Base-by-base conservation (phyloP, 2,888 invertebrate genomes). In the Ernsta delagoae region DNA sequence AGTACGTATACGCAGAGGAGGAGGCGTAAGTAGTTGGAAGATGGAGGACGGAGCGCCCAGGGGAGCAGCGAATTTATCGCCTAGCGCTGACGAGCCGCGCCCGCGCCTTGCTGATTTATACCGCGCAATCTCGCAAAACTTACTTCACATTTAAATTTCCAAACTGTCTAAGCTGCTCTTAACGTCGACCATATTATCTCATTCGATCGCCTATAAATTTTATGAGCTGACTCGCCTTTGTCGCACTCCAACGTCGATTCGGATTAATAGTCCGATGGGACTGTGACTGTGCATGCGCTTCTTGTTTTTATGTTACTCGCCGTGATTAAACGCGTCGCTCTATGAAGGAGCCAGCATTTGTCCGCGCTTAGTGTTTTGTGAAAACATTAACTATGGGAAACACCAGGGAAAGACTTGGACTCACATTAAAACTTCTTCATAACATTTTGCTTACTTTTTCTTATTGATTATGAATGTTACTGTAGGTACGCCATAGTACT, bases 141-240 rank as follows among this genome's bases (percentile, higher is more conserved):
- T 93, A 92, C 93, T 93, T 93, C 93, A 92, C 93, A 93, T 93
- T 93, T 93, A 93, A 93, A 93, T 93, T 93, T 93, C 82, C 92
- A 85, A 93, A 93, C 93, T 93, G 93, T 93, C 93, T 93, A 93
- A 93, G 92, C 92, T 90, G 88, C 86, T 90, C 91, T 92, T 92
- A 91, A 92, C 89, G 90, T 89, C 90, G 87, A 90, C 92, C 90
- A 93, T 93, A 92, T 92, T 92, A 93, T 93, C 93, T 93, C 90
- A 90, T 92, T 91, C 93, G 89, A 93, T 93, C 93, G 92, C 87
- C 93, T 87, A 93, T 93, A 93, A 92, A 93, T 93, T 93, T 90
- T 92, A 92, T 92, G 89, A 93, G 89, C 89, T 86, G 90, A 89
- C 89, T 89, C 84, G 88, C 87, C 86, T 88, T 87, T 90, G 92